Percentiles rank a stretch among this genome's conserved stretches.
These are phyloP conservation scores for Cairina moschata DNA, from an alignment of 2,113 vertebrate species.

Conservation along the genomic window DNA sequence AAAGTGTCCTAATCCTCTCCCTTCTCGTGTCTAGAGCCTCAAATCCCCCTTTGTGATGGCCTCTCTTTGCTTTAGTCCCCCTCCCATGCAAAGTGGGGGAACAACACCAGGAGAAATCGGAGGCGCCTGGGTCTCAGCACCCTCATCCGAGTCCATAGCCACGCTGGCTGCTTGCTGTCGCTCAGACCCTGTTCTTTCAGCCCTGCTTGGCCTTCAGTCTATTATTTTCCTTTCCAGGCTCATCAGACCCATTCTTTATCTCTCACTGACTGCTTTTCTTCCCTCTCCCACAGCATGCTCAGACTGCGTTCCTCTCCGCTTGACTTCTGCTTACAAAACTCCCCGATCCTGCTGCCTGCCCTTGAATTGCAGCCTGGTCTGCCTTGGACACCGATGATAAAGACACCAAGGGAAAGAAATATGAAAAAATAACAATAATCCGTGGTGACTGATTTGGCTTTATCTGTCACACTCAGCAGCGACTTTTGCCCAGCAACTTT, in stretches of 20 bases:
- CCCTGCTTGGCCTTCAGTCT: slow-evolving; percentile 23
- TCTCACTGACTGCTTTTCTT: neutral
- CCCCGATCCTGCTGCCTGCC: neutral
- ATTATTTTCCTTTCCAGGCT: slow-evolving; percentile 43
- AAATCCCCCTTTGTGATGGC: neutral
- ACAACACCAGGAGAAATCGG: neutral
- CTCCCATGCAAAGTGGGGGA: neutral
- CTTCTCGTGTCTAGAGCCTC: neutral
- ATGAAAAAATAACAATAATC: too few relatives aligned
- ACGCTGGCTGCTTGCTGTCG: neutral
- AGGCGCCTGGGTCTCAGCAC: fast-evolving
- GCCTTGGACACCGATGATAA: neutral
- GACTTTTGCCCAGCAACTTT: neutral
- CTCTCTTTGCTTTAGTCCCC: neutral
- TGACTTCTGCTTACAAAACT: slow-evolving; percentile 35
- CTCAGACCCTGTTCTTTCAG: neutral
- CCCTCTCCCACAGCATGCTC: slow-evolving; percentile 9
- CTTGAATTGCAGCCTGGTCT: neutral
- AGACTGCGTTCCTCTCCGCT: slow-evolving; percentile 1
- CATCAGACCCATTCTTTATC: slow-evolving; percentile 41
- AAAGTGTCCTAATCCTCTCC: neutral
- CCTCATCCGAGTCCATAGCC: neutral
- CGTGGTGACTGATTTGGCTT: neutral
- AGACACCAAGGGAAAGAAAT: neutral
- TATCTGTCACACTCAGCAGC: fast-evolving